Evolutionary conservation across 2,888 invertebrate genomes (phyloP).

Genomic region (Brassicogethes aeneus): DNA sequence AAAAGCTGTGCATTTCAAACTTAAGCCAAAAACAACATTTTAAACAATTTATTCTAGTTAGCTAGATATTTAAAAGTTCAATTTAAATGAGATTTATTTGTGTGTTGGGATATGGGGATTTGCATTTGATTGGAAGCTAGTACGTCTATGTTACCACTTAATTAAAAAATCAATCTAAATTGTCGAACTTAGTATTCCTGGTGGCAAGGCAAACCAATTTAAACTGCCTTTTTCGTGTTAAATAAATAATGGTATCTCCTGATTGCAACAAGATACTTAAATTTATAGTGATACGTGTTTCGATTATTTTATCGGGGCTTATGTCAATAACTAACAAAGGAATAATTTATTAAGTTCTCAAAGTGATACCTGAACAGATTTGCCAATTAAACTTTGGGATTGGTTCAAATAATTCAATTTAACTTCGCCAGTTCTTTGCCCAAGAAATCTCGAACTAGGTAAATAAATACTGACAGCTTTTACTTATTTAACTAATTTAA

Average conservation of each 20-base stretch:
- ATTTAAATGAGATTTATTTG: neutral
- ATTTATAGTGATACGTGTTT: neutral
- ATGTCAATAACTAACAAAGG: slow-evolving; percentile 1
- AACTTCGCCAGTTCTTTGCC: neutral
- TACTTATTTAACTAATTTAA: too few species aligned
- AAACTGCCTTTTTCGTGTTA: neutral
- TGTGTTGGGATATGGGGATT: neutral
- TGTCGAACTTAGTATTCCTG: neutral
- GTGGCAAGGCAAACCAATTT: neutral
- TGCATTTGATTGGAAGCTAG: neutral
- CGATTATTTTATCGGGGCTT: neutral
- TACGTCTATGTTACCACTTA: neutral
- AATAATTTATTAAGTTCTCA: neutral
- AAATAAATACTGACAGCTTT: neutral
- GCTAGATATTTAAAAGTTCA: too few species aligned
- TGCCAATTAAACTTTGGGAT: neutral
- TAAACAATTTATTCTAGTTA: too few species aligned
- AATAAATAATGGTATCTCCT: slow-evolving; percentile 1
- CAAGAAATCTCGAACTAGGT: neutral
- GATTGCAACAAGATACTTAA: slow-evolving; percentile 1
- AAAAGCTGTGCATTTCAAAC: too few species aligned
- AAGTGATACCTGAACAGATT: neutral
- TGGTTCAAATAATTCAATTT: neutral
- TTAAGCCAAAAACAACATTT: too few species aligned
- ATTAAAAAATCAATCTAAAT: neutral